Conservation (phyloP, 2,888 invertebrate species). For the Limnephilus lunatus region DNA sequence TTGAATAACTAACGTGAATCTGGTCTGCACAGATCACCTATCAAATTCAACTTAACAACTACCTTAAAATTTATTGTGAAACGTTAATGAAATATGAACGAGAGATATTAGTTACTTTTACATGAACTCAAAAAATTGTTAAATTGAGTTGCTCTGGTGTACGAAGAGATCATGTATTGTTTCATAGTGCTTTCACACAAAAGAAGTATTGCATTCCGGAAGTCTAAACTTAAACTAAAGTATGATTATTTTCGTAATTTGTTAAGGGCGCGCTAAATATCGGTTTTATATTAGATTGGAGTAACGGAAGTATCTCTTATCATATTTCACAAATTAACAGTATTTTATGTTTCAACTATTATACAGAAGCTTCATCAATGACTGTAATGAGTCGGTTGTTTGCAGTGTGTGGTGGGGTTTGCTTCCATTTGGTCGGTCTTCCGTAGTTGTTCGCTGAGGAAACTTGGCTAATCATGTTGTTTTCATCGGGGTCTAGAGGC, state of each 20-base stretch:
- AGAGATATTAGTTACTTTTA: neutral
- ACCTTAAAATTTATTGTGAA: neutral
- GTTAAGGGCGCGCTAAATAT: neutral
- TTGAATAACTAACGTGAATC: neutral
- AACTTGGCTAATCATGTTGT: slow-evolving; percentile 70
- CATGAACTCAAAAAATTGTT: neutral
- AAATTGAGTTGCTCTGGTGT: neutral
- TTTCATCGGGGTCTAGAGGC: slow-evolving; percentile 72
- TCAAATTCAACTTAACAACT: neutral
- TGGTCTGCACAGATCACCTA: neutral
- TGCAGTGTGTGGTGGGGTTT: slow-evolving; percentile 68
- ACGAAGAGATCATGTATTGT: neutral
- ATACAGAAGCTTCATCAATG: slow-evolving; percentile 86
- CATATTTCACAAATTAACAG: neutral
- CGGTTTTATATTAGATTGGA: neutral
- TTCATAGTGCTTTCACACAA: too few relatives aligned
- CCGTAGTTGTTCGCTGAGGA: slow-evolving; percentile 68
- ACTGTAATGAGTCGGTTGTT: slow-evolving; percentile 85
- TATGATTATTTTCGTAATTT: neutral
- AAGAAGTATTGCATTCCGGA: too few relatives aligned
- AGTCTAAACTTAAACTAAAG: too few relatives aligned
- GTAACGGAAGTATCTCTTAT: neutral
- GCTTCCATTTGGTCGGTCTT: slow-evolving; percentile 70
- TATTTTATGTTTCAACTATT: slow-evolving; percentile 54
- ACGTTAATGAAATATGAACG: neutral